Conservation (phyloP, 2,888 invertebrate genomes). For the Nomada flava region DNA sequence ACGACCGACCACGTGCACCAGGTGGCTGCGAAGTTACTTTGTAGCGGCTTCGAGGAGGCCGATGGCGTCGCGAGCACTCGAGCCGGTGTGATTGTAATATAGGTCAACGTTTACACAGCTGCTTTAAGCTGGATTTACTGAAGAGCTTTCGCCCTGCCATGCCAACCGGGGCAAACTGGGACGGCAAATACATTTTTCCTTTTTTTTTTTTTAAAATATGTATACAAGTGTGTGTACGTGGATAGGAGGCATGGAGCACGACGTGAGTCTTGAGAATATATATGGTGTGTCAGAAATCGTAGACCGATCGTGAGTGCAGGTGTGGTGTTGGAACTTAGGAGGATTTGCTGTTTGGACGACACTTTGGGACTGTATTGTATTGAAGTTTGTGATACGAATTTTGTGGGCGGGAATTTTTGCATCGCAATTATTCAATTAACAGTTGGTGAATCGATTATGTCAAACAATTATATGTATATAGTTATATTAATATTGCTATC, state of each 20-base stretch:
- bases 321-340: not conserved
- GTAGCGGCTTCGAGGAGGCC: constrained; percentile 51
- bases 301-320: not conserved
- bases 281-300: not conserved
- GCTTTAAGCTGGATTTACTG: constrained; percentile 83
- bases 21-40: constrained; percentile 42
- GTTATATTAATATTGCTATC: too few species aligned
- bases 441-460: too few species aligned
- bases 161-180: constrained; percentile 80
- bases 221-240: constrained; percentile 9
- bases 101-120: constrained; percentile 84
- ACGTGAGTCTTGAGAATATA: not conserved
- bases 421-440: too few species aligned
- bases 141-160: constrained; percentile 80
- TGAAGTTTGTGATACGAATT: too few species aligned
- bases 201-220: constrained; percentile 36
- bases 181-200: constrained; percentile 82
- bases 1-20: constrained; percentile 37
- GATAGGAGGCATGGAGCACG: not conserved
- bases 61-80: constrained; percentile 60
- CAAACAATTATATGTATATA: too few species aligned
- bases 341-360: not conserved
- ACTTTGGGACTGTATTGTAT: too few species aligned
- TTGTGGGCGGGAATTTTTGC: too few species aligned
- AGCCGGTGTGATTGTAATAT: constrained; percentile 80